Conservation (phyloP, 2,113 vertebrate species). For the Hippoglossus stenolepis region DNA sequence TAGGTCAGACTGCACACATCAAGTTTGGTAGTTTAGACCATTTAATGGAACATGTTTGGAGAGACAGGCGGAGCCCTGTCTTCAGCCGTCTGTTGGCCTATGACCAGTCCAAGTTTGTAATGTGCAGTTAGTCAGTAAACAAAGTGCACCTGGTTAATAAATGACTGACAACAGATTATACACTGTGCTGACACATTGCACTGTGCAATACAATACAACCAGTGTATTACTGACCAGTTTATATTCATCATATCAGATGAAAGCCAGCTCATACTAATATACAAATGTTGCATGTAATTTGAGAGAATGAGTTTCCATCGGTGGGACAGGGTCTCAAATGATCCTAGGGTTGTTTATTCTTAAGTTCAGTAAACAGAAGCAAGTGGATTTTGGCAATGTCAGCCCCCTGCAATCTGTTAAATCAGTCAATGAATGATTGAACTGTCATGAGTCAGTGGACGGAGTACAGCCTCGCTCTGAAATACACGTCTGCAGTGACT, state of each 20-base stretch:
- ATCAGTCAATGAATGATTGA: conserved; percentile 13
- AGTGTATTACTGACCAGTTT: neutral
- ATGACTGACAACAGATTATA: neutral
- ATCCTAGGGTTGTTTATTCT: neutral
- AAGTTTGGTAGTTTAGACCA: neutral
- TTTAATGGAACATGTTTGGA: neutral
- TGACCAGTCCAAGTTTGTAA: neutral
- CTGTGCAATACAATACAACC: neutral
- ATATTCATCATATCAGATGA: neutral
- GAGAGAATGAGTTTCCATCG: neutral
- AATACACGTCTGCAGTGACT: neutral
- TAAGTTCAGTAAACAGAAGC: neutral
- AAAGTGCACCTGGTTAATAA: conserved; percentile 3
- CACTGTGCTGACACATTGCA: neutral
- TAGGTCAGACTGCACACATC: conserved; percentile 77
- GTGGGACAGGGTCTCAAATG: neutral
- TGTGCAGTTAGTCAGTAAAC: conserved; percentile 2
- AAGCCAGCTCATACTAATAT: neutral
- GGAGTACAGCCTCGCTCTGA: neutral
- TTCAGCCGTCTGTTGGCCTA: neutral
- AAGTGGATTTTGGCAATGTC: neutral
- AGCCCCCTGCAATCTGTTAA: conserved; percentile 13
- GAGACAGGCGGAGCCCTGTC: neutral
- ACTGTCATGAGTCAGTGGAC: conserved; percentile 5
- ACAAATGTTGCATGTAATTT: neutral